Evolutionary conservation across 2,113 vertebrate genomes (phyloP).

Genomic region (Lates calcarifer): DNA sequence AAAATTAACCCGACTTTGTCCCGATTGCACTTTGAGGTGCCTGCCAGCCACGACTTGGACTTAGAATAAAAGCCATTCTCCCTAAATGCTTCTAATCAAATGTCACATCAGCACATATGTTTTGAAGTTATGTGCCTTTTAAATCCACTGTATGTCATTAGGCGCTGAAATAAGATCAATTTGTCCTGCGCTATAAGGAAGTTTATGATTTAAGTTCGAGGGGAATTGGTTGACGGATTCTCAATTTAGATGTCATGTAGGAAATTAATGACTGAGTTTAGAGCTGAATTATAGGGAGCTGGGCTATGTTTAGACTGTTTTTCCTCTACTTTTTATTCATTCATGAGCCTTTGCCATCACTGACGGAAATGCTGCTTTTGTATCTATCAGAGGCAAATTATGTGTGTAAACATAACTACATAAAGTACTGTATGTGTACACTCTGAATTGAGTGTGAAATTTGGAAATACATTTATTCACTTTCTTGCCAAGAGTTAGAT

Average conservation of each 20-base stretch:
- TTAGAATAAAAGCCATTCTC: slow-evolving; percentile 58
- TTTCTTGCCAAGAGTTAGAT: background rate
- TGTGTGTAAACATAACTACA: slow-evolving; percentile 17
- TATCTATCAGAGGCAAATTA: slow-evolving; percentile 2
- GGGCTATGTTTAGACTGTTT: slow-evolving; percentile 40
- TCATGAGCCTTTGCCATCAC: slow-evolving; percentile 11
- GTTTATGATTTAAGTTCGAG: slow-evolving; percentile 63
- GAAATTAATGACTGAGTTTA: slow-evolving; percentile 59
- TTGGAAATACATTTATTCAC: background rate
- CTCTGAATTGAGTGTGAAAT: background rate
- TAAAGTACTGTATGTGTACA: background rate
- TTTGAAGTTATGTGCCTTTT: slow-evolving; percentile 49
- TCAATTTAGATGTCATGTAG: slow-evolving; percentile 62
- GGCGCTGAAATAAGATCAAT: slow-evolving; percentile 66
- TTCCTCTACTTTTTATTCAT: slow-evolving; percentile 35
- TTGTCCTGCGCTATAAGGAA: slow-evolving; percentile 56
- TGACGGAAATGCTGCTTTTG: slow-evolving; percentile 11
- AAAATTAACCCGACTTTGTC: slow-evolving; percentile 61
- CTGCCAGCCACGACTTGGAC: slow-evolving; percentile 58
- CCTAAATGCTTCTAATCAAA: slow-evolving; percentile 64
- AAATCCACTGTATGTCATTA: slow-evolving; percentile 56
- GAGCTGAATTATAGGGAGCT: slow-evolving; percentile 55
- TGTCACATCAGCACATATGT: slow-evolving; percentile 68
- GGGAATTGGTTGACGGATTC: slow-evolving; percentile 55
- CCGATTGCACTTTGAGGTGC: slow-evolving; percentile 41